These are phyloP conservation scores for Caenorhabditis panamensis DNA, from an alignment of 2,888 invertebrate genomes.

Conservation along the genomic window DNA sequence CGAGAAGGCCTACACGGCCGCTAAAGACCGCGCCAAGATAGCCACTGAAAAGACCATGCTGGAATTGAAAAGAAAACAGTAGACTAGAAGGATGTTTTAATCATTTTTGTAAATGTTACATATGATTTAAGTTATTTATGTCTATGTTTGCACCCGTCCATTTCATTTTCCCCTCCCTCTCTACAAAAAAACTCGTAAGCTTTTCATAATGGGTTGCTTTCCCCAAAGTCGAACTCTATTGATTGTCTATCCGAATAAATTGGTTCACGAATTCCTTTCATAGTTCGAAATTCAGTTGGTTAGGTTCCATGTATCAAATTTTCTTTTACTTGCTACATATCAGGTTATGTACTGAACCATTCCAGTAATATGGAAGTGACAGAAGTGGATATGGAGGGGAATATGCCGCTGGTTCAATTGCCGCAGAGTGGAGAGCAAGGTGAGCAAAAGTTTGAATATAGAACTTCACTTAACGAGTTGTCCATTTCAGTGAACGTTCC, in stretches of 20 bases:
- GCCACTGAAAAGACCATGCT: constrained; percentile 35
- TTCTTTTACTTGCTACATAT: too few species aligned
- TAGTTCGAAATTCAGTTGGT: background rate
- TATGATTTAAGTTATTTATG: constrained; percentile 12
- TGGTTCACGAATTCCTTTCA: background rate
- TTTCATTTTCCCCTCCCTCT: background rate
- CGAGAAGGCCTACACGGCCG: constrained; percentile 83
- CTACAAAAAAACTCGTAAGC: background rate
- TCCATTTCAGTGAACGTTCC: constrained; percentile 57
- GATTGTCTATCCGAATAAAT: background rate
- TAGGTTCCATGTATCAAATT: background rate
- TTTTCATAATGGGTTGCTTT: constrained; percentile 4
- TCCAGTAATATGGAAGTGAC: constrained; percentile 20
- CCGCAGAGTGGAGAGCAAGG: constrained; percentile 44
- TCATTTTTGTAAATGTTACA: background rate
- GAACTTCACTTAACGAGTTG: too few species aligned
- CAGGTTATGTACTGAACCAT: too few species aligned
- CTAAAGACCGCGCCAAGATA: constrained; percentile 12
- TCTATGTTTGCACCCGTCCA: background rate
- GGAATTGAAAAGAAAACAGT: constrained; percentile 45
- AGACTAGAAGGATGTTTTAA: too few species aligned
- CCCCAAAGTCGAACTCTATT: too few species aligned
- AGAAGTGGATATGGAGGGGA: constrained; percentile 38
- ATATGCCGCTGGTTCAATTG: constrained; percentile 32
- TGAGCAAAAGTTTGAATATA: background rate